phyloP scores from a whole-genome alignment of 2,888 invertebrate species.

The Hydriomena furcata region DNA sequence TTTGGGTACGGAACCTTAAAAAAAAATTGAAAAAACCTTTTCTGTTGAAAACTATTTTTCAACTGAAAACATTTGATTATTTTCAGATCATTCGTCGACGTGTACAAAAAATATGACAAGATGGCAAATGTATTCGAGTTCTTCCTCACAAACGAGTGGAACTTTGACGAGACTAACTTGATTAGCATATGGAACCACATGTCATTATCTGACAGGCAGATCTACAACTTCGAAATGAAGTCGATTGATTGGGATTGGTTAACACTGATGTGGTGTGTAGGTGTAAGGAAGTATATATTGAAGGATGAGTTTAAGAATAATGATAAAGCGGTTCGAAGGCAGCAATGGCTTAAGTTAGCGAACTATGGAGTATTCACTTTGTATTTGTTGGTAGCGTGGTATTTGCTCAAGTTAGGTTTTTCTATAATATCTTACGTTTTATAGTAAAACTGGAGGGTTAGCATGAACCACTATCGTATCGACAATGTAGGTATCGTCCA shows the following conservation, averaged over 20 bases:
- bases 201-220: slow-evolving; percentile 31
- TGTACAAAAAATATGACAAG: slow-evolving; percentile 40
- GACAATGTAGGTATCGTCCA: no score
- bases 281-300: slow-evolving; percentile 37
- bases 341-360: slow-evolving; percentile 30
- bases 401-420: no score
- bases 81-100: slow-evolving; percentile 40
- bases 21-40: slow-evolving; percentile 75
- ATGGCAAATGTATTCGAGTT: slow-evolving; percentile 19
- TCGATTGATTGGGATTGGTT: slow-evolving; percentile 34
- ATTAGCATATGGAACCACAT: slow-evolving; percentile 33
- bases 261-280: slow-evolving; percentile 36
- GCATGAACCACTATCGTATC: no score
- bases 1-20: no score
- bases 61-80: no score
- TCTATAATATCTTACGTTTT: no score
- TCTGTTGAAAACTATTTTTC: slow-evolving; percentile 14
- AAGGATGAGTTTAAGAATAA: slow-evolving; percentile 38
- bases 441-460: no score
- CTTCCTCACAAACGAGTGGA: slow-evolving; percentile 40
- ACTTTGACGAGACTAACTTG: slow-evolving; percentile 39
- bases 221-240: slow-evolving; percentile 39
- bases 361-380: no score
- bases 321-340: slow-evolving; percentile 29
- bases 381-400: no score